These are phyloP conservation scores for Limenitis camilla DNA, from an alignment of 2,888 invertebrate genomes.

Conservation along the genomic window DNA sequence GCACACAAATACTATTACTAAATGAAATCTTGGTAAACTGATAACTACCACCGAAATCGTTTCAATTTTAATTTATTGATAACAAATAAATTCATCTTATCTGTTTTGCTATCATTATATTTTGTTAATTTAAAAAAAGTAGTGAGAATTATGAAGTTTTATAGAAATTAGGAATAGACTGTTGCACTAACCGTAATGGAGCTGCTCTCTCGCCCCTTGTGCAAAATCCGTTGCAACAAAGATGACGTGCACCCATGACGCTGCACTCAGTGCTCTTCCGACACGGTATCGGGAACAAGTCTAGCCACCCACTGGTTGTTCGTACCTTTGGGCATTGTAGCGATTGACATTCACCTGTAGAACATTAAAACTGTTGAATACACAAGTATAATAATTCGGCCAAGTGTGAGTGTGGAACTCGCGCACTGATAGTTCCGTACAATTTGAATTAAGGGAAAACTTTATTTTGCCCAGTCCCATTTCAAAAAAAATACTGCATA, in stretches of 20 bases:
- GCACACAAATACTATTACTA: too few relatives aligned
- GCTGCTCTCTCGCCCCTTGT: slow-evolving; percentile 56
- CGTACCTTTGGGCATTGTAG: slow-evolving; percentile 61
- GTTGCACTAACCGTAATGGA: slow-evolving; percentile 42
- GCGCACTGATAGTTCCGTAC: too few relatives aligned
- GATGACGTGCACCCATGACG: slow-evolving; percentile 68
- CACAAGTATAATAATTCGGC: too few relatives aligned
- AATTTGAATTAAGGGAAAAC: too few relatives aligned
- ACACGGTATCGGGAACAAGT: slow-evolving; percentile 74
- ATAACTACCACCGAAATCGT: too few relatives aligned
- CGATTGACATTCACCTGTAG: slow-evolving; percentile 45
- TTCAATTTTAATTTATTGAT: too few relatives aligned
- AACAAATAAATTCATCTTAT: too few relatives aligned
- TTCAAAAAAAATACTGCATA: too few relatives aligned
- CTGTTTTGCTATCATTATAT: background rate
- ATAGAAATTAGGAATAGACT: background rate
- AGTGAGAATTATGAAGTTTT: background rate
- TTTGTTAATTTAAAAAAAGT: background rate
- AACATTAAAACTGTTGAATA: background rate
- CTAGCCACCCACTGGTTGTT: slow-evolving; percentile 66
- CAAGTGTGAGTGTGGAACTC: too few relatives aligned
- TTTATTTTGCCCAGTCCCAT: too few relatives aligned
- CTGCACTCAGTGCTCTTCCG: slow-evolving; percentile 68
- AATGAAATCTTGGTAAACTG: too few relatives aligned
- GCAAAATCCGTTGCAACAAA: slow-evolving; percentile 75